phyloP scores from a whole-genome alignment of 2,888 invertebrate genomes.

The Pharmacophagus antenor region DNA sequence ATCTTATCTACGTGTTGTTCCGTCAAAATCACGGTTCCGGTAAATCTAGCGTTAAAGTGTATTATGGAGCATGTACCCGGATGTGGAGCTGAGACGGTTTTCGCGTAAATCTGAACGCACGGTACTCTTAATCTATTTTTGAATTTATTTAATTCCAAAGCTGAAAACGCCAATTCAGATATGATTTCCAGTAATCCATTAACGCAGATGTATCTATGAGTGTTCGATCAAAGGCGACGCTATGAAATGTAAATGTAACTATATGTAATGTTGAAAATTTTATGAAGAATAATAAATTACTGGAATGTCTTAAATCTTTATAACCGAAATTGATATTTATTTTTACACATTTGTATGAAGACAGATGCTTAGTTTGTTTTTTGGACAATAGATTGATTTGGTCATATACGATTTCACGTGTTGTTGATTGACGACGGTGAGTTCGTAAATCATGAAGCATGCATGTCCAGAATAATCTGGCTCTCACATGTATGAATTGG shows the following conservation, averaged over 20 bases:
- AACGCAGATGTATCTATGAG: constrained; percentile 7
- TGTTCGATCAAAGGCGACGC: constrained; percentile 18
- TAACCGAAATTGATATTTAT: too few relatives aligned
- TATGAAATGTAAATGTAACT: constrained; percentile 16
- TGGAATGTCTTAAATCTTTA: background rate
- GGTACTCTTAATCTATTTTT: background rate
- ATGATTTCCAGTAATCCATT: constrained; percentile 17
- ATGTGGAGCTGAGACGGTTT: background rate
- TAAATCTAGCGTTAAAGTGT: too few relatives aligned
- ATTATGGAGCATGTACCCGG: background rate
- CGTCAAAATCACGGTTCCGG: too few relatives aligned
- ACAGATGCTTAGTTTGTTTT: too few relatives aligned
- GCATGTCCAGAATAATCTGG: too few relatives aligned
- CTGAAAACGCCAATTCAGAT: background rate
- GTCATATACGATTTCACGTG: too few relatives aligned
- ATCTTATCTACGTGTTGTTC: too few relatives aligned
- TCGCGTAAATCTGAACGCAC: background rate
- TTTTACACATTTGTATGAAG: too few relatives aligned
- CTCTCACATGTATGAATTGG: too few relatives aligned
- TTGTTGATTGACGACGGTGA: too few relatives aligned
- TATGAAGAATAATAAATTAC: background rate
- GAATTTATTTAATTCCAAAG: background rate
- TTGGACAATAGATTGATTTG: too few relatives aligned
- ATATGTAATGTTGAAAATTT: constrained; percentile 1
- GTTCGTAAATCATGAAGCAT: too few relatives aligned